A percentile compares a stretch with the other conserved stretches of the same genome.
Conservation (phyloP, 2,888 invertebrate species). For the Thecocarcelia acutangulata region DNA sequence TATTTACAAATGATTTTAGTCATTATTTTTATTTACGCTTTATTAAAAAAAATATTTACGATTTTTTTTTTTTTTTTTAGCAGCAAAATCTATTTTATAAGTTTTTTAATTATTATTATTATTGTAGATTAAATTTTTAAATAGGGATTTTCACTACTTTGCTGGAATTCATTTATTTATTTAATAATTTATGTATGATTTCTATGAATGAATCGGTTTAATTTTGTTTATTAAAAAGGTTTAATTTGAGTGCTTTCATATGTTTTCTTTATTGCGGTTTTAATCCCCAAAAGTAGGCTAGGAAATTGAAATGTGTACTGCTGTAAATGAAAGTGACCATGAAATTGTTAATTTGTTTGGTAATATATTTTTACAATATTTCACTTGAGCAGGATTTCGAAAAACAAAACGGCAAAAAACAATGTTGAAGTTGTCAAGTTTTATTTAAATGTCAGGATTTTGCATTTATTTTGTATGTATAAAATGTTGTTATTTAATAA, state of each 20-base stretch:
- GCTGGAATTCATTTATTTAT: constrained; percentile 18
- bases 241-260: not conserved
- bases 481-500: not conserved
- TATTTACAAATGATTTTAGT: constrained; percentile 5
- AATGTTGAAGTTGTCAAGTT: constrained; percentile 56
- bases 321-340: constrained; percentile 45
- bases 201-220: constrained; percentile 12
- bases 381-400: not conserved
- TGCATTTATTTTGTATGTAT: constrained; percentile 14
- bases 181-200: constrained; percentile 40
- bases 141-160: constrained; percentile 15
- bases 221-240: not conserved
- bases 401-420: constrained; percentile 6
- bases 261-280: not conserved
- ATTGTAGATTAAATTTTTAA: constrained; percentile 20
- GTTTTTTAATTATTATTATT: not conserved
- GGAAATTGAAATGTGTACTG: not conserved
- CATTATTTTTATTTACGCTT: constrained; percentile 2
- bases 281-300: constrained; percentile 26
- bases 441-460: constrained; percentile 48
- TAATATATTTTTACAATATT: constrained; percentile 20
- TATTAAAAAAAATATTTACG: not conserved
- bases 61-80: not conserved
- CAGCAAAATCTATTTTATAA: constrained; percentile 14
- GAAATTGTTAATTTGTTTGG: constrained; percentile 52